Evolutionary conservation across 2,797 vertebrate genomes (phyloP).

Genomic region (Peromyscus eremicus): DNA sequence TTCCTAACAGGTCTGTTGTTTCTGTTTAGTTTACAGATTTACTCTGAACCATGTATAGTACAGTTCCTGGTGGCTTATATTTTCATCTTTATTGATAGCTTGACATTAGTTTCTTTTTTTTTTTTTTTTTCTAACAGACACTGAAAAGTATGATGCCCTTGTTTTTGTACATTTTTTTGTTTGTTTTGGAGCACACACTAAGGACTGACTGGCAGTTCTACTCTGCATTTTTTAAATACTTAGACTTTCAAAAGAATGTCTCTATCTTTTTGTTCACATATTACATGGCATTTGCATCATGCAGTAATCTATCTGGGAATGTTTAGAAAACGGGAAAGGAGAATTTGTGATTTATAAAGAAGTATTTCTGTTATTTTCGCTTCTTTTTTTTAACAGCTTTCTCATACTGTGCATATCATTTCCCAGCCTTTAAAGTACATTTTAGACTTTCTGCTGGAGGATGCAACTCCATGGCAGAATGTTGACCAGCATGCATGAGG

Average conservation of each 20-base stretch:
- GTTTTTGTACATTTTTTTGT: slow-evolving; percentile 62
- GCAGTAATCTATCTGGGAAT: slow-evolving; percentile 17
- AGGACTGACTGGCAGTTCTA: slow-evolving; percentile 23
- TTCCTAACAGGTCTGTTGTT: slow-evolving; percentile 10
- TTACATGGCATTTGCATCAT: slow-evolving; percentile 56
- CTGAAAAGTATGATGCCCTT: slow-evolving; percentile 55
- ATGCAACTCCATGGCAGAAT: background rate
- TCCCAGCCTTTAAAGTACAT: background rate
- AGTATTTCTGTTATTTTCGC: slow-evolving; percentile 26
- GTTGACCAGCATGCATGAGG: background rate
- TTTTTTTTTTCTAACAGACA: background rate
- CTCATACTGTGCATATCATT: background rate
- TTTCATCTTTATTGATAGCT: slow-evolving; percentile 18
- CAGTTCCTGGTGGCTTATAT: slow-evolving; percentile 38
- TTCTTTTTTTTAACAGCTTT: slow-evolving; percentile 15
- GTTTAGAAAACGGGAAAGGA: slow-evolving; percentile 56
- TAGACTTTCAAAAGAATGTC: slow-evolving; percentile 43
- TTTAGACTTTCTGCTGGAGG: background rate
- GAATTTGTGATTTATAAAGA: slow-evolving; percentile 36
- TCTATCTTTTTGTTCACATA: background rate
- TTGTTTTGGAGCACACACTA: slow-evolving; percentile 15
- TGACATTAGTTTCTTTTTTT: background rate
- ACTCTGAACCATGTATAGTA: background rate
- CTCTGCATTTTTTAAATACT: background rate
- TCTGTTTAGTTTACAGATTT: slow-evolving; percentile 51